These are phyloP conservation scores for Garra rufa DNA, from an alignment of 2,113 vertebrate genomes.

Conservation along the genomic window DNA sequence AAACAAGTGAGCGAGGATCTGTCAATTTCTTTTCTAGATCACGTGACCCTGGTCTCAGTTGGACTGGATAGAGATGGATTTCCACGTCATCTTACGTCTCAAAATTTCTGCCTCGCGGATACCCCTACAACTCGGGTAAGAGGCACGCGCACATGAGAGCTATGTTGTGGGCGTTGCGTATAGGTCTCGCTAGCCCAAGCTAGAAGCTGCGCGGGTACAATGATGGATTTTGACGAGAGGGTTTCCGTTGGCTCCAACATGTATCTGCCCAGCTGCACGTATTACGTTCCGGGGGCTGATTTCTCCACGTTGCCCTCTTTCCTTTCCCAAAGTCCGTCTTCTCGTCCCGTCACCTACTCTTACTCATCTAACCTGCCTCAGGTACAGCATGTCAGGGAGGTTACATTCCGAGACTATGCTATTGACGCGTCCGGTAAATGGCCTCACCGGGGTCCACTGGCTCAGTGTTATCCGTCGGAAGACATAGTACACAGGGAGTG, in stretches of 20 bases:
- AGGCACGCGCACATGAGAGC: constrained; percentile 88
- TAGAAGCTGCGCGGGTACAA: constrained; percentile 76
- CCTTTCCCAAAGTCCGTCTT: constrained; percentile 93
- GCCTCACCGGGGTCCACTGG: constrained; percentile 90
- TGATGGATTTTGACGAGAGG: constrained; percentile 99
- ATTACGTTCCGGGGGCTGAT: constrained; percentile 97
- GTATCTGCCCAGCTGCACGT: constrained; percentile 99
- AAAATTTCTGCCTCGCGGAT: constrained; percentile 94
- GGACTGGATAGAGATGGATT: constrained; percentile 97
- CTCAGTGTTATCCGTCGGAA: constrained; percentile 94
- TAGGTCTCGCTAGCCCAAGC: constrained; percentile 79
- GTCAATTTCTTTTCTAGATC: constrained; percentile 94
- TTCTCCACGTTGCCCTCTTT: constrained; percentile 98
- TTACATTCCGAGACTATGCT: constrained; percentile 98
- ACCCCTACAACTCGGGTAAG: constrained; percentile 94
- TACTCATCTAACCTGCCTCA: constrained; percentile 97
- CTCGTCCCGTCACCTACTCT: constrained; percentile 95
- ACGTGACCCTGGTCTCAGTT: constrained; percentile 94
- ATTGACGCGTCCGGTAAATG: constrained; percentile 96
- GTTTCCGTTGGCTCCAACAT: constrained; percentile 98
- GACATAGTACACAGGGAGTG: constrained; percentile 97
- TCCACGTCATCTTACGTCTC: constrained; percentile 99
- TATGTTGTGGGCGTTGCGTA: constrained; percentile 86
- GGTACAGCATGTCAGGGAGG: constrained; percentile 95
- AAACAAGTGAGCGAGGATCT: constrained; percentile 66